Evolutionary conservation across 1,140 invertebrate species (phyloP).

Genomic region (Aphelenchoides fujianensis): DNA sequence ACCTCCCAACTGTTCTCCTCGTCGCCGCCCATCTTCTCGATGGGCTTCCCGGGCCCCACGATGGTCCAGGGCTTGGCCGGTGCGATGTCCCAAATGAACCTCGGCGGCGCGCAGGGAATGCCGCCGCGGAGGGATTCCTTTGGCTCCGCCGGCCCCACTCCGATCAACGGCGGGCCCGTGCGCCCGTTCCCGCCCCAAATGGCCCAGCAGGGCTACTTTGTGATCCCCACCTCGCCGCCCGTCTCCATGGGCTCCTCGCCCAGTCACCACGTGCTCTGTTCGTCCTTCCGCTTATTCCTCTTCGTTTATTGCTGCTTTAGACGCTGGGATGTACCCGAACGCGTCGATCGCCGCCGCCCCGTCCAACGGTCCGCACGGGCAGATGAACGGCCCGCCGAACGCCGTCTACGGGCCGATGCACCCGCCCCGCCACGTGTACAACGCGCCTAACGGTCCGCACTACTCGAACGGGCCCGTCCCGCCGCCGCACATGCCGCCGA

Average conservation of each 20-base stretch:
- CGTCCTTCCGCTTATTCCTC: constrained; percentile 6
- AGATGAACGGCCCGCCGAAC: constrained; percentile 8
- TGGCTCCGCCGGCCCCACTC: neutral
- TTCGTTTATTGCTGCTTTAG: constrained; percentile 7
- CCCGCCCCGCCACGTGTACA: constrained; percentile 18
- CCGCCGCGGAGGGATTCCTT: constrained; percentile 11
- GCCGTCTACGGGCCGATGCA: constrained; percentile 10
- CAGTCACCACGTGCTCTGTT: constrained; percentile 13
- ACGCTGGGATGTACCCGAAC: constrained; percentile 13
- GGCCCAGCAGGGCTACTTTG: constrained; percentile 3
- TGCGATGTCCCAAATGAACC: constrained; percentile 16
- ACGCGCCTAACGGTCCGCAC: neutral
- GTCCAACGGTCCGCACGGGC: neutral
- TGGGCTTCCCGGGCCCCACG: neutral
- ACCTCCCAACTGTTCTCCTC: constrained; percentile 18
- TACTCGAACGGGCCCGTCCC: neutral
- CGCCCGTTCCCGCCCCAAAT: constrained; percentile 8
- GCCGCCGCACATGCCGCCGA: neutral
- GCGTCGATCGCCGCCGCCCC: neutral
- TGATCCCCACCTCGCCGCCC: constrained; percentile 13
- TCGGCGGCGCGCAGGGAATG: neutral
- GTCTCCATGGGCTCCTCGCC: constrained; percentile 19
- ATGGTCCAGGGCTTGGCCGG: neutral
- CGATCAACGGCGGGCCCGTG: constrained; percentile 8
- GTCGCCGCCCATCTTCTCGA: constrained; percentile 19